Percentiles rank a stretch among this genome's conserved stretches.
Evolutionary conservation across 2,888 invertebrate species (phyloP).

Genomic region (Dynastes tityus): DNA sequence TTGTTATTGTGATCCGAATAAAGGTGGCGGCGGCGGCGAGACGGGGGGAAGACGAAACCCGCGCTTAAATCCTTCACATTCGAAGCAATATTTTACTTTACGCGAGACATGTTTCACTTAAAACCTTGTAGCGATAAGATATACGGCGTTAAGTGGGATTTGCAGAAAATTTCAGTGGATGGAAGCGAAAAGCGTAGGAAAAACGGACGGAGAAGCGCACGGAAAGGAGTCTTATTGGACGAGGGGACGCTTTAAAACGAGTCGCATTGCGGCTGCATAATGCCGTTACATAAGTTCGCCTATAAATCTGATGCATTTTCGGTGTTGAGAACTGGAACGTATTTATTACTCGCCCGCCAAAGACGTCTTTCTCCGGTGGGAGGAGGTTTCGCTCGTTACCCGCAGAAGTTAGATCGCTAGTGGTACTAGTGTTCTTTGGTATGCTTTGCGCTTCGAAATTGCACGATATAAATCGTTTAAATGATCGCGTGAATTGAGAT

Average conservation of each 20-base stretch:
- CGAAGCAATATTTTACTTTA: conserved; percentile 44
- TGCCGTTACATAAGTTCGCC: conserved; percentile 29
- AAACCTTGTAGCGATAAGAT: conserved; percentile 42
- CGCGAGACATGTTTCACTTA: conserved; percentile 34
- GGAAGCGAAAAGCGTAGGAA: neutral
- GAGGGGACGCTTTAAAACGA: conserved; percentile 16
- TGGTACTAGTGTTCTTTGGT: neutral
- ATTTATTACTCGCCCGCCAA: neutral
- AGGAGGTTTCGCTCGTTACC: neutral
- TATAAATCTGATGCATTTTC: conserved; percentile 36
- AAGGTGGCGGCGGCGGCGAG: neutral
- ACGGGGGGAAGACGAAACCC: neutral
- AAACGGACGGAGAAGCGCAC: neutral
- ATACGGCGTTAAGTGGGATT: conserved; percentile 43
- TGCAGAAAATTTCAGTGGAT: conserved; percentile 35
- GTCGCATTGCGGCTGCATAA: conserved; percentile 40
- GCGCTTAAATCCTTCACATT: conserved; percentile 14
- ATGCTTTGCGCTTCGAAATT: neutral
- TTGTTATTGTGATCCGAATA: conserved; percentile 26
- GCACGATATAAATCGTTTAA: no score
- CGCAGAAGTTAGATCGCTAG: neutral
- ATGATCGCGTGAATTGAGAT: no score
- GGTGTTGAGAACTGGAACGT: conserved; percentile 22
- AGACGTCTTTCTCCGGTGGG: neutral
- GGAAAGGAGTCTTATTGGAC: neutral